phyloP scores from a whole-genome alignment of 2,113 vertebrate genomes.

The Misgurnus anguillicaudatus region DNA sequence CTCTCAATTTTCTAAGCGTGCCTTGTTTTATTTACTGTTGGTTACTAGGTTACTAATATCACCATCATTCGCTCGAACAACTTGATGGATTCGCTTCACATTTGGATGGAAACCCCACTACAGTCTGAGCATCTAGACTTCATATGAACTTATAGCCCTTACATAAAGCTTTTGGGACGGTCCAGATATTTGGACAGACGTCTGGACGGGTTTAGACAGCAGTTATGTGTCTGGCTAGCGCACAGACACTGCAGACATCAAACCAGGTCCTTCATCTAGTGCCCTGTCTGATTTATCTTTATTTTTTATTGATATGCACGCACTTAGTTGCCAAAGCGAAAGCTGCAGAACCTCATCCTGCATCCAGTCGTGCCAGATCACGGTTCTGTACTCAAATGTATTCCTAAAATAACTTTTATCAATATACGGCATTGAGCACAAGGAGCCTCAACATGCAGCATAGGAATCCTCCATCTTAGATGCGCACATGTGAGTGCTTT shows the following conservation, averaged over 20 bases:
- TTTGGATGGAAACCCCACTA: too few relatives aligned
- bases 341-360: background rate
- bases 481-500: conserved; percentile 65
- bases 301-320: background rate
- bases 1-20: too few relatives aligned
- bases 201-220: background rate
- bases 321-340: background rate
- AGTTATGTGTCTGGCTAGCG: background rate
- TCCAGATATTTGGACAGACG: background rate
- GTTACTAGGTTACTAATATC: too few relatives aligned
- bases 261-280: background rate
- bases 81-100: too few relatives aligned
- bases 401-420: conserved; percentile 6
- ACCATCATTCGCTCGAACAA: too few relatives aligned
- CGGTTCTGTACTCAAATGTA: conserved; percentile 12
- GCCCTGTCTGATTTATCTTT: background rate
- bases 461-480: background rate
- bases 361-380: background rate
- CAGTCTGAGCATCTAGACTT: background rate
- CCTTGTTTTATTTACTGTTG: too few relatives aligned
- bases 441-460: background rate
- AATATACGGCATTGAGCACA: background rate
- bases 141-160: background rate
- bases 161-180: background rate
- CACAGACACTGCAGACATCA: background rate